phyloP scores from a whole-genome alignment of 2,888 invertebrate genomes.

The Drosophila robusta region DNA sequence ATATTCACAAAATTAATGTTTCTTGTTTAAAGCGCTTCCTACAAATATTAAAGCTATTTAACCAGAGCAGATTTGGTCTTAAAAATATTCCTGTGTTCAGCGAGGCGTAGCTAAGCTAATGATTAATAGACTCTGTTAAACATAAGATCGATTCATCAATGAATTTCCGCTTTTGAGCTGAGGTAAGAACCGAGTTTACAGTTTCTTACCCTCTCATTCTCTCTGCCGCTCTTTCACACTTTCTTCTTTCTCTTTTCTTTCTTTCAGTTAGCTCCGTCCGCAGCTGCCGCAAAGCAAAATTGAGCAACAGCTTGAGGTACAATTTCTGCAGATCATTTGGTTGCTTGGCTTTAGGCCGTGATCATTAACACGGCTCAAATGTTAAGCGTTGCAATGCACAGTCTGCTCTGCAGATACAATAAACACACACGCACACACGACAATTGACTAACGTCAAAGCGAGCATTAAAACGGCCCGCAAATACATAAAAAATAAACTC shows the following conservation, averaged over 20 bases:
- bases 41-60: too few species aligned
- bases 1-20: too few species aligned
- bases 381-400: slow-evolving; percentile 24
- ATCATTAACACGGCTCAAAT: slow-evolving; percentile 64
- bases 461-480: slow-evolving; percentile 58
- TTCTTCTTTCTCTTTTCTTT: neutral
- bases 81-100: neutral
- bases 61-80: neutral
- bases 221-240: neutral
- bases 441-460: slow-evolving; percentile 72
- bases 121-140: slow-evolving; percentile 2
- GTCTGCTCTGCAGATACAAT: slow-evolving; percentile 37
- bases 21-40: too few species aligned
- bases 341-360: slow-evolving; percentile 34
- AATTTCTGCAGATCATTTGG: slow-evolving; percentile 39
- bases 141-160: slow-evolving; percentile 9
- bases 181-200: slow-evolving; percentile 11
- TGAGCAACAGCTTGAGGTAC: slow-evolving; percentile 10
- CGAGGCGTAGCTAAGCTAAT: slow-evolving; percentile 2
- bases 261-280: slow-evolving; percentile 10
- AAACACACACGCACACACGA: slow-evolving; percentile 25
- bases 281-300: slow-evolving; percentile 8
- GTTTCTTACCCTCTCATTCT: slow-evolving; percentile 1
- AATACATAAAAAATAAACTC: slow-evolving; percentile 47
- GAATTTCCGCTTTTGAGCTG: neutral